Base-by-base conservation (phyloP, 2,888 invertebrate species). In the Caenorhabditis sp. region DNA sequence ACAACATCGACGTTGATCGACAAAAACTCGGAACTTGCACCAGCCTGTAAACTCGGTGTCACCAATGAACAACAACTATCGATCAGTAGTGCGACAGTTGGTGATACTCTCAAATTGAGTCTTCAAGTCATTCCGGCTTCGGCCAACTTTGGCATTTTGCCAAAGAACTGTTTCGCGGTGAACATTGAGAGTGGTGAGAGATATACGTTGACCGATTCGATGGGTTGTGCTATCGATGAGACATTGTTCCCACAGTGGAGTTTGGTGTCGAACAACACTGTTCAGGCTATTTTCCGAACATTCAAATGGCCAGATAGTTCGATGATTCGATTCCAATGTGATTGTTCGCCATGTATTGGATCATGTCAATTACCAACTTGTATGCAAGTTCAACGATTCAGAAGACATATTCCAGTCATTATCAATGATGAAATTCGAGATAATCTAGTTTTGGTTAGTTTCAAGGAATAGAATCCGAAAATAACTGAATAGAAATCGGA, bases 301-400 rank as follows among this genome's bases (percentile, higher is more conserved):
- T 88, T 87, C 82, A 88, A 88, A 77, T 87, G 88, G 88, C 87
- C 87, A 12, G 86, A 88, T 70, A 82, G 82, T 31, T 76, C 80
- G 17, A 83, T 86, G 81, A 82, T 87, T 57, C 83, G 87, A 27
- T 88, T 87, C 81, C 87, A 87, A 69, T 87, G 87, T 76, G 86
- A 87, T 63, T 87, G 87, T 69, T 58, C 76, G 6, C 78, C 85
- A 3, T 87, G 87, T 59, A 67, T 82, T 37, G 83, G 81, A 19
- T 76, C 74, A 27, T 87, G 86, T 55, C 71, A 81, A 1, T 59
- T 60, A 43, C 75, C 69, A 4, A 54, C 54, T 10, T 69, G 70
- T 21, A 58, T 75, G 12, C 58, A 60, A 1, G 19, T 57, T 12
- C n/a, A 61, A 1, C 60, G 75, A 63, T 75, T 70, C 62, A 63